These are phyloP conservation scores for Protula sp. DNA, from an alignment of 2,888 invertebrate genomes.

Conservation along the genomic window DNA sequence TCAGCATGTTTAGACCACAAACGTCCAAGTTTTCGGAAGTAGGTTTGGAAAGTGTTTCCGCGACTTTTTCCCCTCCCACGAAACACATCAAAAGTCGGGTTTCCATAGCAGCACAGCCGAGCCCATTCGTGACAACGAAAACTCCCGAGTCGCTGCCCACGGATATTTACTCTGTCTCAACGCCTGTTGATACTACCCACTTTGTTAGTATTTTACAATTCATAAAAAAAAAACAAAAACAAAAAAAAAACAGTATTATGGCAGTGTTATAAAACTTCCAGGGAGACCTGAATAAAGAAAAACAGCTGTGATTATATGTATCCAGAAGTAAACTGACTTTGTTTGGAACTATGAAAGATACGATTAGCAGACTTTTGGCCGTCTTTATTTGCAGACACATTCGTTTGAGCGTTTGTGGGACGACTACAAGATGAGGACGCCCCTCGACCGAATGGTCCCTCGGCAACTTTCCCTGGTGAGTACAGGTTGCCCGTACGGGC, in stretches of 20 bases:
- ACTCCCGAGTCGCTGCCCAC: conserved; percentile 7
- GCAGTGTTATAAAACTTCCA: too few species aligned
- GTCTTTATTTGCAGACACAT: conserved; percentile 17
- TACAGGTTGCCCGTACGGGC: too few species aligned
- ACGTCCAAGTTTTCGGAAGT: neutral
- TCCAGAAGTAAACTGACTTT: too few species aligned
- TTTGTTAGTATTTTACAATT: neutral
- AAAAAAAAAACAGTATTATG: neutral
- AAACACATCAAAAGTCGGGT: conserved; percentile 4
- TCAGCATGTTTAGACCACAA: neutral
- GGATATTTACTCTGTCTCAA: neutral
- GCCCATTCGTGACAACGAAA: conserved; percentile 2
- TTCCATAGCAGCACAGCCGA: conserved; percentile 4
- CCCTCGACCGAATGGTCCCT: conserved; percentile 36
- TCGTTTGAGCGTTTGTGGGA: conserved; percentile 43
- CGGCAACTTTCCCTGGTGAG: conserved; percentile 36
- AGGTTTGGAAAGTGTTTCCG: neutral
- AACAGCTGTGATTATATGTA: too few species aligned
- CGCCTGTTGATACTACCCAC: neutral
- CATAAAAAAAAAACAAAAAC: neutral
- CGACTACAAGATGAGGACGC: conserved; percentile 40
- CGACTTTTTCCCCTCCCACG: neutral
- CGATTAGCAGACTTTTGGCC: too few species aligned
- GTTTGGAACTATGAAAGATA: too few species aligned
- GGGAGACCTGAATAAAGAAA: too few species aligned